Conservation (phyloP, 2,888 invertebrate genomes). For the Xestoiulus laeticollis region DNA sequence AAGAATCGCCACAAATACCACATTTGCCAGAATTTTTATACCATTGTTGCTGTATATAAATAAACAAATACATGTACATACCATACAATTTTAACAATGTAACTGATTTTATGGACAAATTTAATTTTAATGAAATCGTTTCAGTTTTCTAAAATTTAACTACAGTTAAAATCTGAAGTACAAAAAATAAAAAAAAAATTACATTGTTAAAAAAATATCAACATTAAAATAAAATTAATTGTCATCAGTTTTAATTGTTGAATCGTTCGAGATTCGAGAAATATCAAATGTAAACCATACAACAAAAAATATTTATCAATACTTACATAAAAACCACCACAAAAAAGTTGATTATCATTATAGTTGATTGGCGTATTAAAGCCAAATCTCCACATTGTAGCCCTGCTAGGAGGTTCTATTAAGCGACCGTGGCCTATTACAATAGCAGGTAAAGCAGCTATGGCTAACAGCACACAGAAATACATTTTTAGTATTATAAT, state of each 20-base stretch:
- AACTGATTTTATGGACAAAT: background rate
- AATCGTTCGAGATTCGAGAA: constrained; percentile 58
- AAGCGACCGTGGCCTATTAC: constrained; percentile 59
- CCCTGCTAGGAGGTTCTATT: constrained; percentile 60
- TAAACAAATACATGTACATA: too few species aligned
- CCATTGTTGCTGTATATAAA: constrained; percentile 58
- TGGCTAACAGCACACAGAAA: background rate
- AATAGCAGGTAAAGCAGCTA: background rate
- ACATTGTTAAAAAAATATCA: too few species aligned
- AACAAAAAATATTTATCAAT: background rate
- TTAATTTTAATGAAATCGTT: too few species aligned
- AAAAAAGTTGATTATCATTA: constrained; percentile 60
- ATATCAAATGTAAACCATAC: background rate
- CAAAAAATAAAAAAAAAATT: too few species aligned
- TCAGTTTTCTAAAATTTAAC: too few species aligned
- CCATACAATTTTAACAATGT: background rate
- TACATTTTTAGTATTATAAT: background rate
- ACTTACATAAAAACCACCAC: constrained; percentile 59
- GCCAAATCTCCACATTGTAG: constrained; percentile 70
- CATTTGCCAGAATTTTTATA: constrained; percentile 73
- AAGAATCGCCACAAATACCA: constrained; percentile 90
- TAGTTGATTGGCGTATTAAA: constrained; percentile 67
- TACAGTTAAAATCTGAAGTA: too few species aligned
- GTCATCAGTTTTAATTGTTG: constrained; percentile 45
- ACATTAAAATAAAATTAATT: too few species aligned